Conservation (phyloP, 2,113 vertebrate species). For the Vidua chalybeata region DNA sequence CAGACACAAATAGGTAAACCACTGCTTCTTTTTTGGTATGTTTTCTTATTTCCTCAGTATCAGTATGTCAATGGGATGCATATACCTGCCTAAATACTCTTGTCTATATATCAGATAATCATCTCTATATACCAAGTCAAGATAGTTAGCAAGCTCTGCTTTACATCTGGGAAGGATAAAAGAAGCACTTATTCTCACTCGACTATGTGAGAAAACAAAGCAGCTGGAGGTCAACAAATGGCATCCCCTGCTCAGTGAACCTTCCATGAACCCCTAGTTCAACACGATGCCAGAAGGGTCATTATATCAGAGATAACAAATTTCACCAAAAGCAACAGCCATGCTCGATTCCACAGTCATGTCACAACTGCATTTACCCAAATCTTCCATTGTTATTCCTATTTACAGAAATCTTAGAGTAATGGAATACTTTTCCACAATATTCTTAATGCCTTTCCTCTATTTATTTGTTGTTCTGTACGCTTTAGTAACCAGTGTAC, state of each 20-base stretch:
- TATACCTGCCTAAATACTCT: not conserved
- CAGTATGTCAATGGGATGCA: not conserved
- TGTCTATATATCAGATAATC: not conserved
- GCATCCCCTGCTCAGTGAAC: constrained; percentile 30
- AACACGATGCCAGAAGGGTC: not conserved
- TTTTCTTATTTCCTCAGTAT: not conserved
- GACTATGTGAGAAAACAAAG: constrained; percentile 37
- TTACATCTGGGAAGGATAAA: constrained; percentile 37
- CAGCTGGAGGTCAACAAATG: constrained; percentile 34
- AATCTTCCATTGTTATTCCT: not conserved
- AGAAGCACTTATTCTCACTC: constrained; percentile 21
- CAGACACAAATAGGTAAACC: not conserved
- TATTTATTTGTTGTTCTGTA: not conserved
- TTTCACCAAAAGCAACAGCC: not conserved
- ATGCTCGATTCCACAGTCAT: not conserved
- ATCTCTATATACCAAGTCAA: not conserved
- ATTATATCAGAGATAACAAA: not conserved
- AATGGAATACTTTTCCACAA: not conserved
- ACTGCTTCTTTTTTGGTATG: not conserved
- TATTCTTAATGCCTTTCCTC: not conserved
- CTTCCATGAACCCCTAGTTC: constrained; percentile 6
- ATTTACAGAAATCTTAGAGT: not conserved
- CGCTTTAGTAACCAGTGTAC: not conserved
- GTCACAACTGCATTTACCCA: not conserved
- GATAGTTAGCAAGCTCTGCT: not conserved